phyloP scores from a whole-genome alignment of 2,888 invertebrate species.

The Andrena minutula region DNA sequence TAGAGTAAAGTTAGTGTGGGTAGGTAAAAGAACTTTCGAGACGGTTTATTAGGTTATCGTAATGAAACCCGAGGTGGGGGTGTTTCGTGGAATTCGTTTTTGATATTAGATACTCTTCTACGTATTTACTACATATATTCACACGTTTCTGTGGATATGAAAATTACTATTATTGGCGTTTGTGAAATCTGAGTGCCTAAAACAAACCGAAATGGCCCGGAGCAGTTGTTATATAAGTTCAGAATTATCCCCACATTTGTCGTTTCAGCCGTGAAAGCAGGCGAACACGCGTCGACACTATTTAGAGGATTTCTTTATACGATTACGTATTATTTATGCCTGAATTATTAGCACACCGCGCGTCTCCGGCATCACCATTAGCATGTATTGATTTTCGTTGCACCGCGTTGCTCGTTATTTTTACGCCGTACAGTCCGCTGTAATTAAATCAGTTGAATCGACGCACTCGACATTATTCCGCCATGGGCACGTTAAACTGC shows the following conservation, averaged over 20 bases:
- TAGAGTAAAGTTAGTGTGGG: not conserved
- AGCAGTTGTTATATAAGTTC: not conserved
- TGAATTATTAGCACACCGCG: slow-evolving; percentile 47
- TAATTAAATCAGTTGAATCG: slow-evolving; percentile 59
- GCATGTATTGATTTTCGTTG: slow-evolving; percentile 57
- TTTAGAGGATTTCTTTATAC: slow-evolving; percentile 40
- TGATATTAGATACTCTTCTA: not conserved
- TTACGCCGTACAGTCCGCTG: slow-evolving; percentile 49
- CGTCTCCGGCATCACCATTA: slow-evolving; percentile 41
- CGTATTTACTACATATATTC: not conserved
- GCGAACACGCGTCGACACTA: not conserved
- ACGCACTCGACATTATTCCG: slow-evolving; percentile 42
- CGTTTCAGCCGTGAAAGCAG: not conserved
- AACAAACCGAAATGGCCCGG: not conserved
- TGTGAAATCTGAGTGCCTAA: slow-evolving; percentile 4
- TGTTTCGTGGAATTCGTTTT: not conserved
- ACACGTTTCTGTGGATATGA: not conserved
- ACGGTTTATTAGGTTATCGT: too few relatives aligned
- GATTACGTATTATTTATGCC: slow-evolving; percentile 53
- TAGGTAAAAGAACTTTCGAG: too few relatives aligned
- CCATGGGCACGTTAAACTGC: slow-evolving; percentile 12
- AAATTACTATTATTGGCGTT: not conserved
- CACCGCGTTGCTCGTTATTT: slow-evolving; percentile 51
- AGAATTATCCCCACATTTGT: not conserved
- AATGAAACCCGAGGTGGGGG: too few relatives aligned